Base-by-base conservation (phyloP, 23 tunicate genomes). In the Halocynthia aurantium region DNA sequence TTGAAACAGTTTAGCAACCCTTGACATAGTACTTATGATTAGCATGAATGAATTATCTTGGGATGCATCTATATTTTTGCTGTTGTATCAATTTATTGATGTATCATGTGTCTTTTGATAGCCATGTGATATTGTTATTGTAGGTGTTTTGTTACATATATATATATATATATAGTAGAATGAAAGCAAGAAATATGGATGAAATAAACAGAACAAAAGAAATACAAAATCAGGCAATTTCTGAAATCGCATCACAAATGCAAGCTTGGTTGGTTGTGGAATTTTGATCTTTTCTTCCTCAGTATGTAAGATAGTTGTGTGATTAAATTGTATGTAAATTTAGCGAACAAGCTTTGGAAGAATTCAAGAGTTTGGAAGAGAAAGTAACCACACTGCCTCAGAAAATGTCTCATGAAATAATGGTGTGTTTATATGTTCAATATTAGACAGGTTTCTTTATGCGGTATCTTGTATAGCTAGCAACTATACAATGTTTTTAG, bases 351-450 rank as follows among this genome's bases (percentile, higher is more conserved):
- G 79, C 82, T 7, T 78, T 82, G 62, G 19, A 77, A 31, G 82
- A 82, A 61, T 92, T 81, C 61, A 55, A 75, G 9, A 67, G 70
- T 62, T 68, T 92, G 12, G 44, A 84, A 11, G 63, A 73, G 6
- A 82, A 62, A 56, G 20, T 92, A 9, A 53, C 65, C 20, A 92
- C 92, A 10, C 57, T 92, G 62, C 98, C 98, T 5, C 80, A 86
- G n/a, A 86, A 86, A 44, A 50, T 81, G 52, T 56, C 72, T 17
- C 78, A 92, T 61, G 77, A 86, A 65, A 76, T 92, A 19, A 92
- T 86, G 97, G 97, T 90, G 85, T 19, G 64, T 6, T 31, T 31
- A 31, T 31, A 31, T 31, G 44, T 31, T 31, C 44, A 31, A 31
- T 31, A 31, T 31, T 31, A 0, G 44, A 31, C 44, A 31, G 44